A percentile compares a stretch with the other conserved stretches of the same genome.
phyloP scores from a whole-genome alignment of 1,140 invertebrate genomes.

The Nebria ingens region DNA sequence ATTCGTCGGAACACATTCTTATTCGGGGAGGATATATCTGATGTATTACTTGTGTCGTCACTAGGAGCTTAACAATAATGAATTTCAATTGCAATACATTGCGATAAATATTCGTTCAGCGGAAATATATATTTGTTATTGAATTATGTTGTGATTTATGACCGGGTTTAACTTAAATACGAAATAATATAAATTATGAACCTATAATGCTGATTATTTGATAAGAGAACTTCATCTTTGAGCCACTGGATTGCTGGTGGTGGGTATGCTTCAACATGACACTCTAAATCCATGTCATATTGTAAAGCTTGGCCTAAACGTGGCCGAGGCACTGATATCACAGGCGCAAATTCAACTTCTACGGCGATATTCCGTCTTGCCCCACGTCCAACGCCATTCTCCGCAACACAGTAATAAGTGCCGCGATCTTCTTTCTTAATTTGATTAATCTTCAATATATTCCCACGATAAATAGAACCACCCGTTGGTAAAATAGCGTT shows the following conservation, averaged over 20 bases:
- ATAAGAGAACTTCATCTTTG: constrained; percentile 67
- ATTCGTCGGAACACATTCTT: not conserved
- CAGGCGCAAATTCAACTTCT: constrained; percentile 62
- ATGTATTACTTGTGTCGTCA: too few species aligned
- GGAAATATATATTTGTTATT: too few species aligned
- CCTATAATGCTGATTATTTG: constrained; percentile 82
- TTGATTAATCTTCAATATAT: constrained; percentile 65
- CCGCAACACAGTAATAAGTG: constrained; percentile 88
- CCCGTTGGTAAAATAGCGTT: constrained; percentile 86
- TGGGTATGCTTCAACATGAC: constrained; percentile 85
- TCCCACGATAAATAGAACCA: constrained; percentile 70
- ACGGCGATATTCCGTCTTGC: constrained; percentile 44
- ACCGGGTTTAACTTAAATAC: too few species aligned
- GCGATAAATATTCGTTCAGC: too few species aligned
- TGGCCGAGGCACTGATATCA: constrained; percentile 70
- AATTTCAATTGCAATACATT: too few species aligned
- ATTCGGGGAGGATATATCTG: too few species aligned
- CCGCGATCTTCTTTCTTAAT: constrained; percentile 83
- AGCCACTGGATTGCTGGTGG: constrained; percentile 80
- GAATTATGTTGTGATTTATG: too few species aligned
- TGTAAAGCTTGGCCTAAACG: constrained; percentile 77
- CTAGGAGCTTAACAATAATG: constrained; percentile 2
- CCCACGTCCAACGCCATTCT: constrained; percentile 80
- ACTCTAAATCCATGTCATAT: constrained; percentile 87
- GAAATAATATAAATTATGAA: constrained; percentile 26